Percentiles rank a stretch among this genome's conserved stretches.
Conservation (phyloP, 1,140 invertebrate species). For the Heliothis subflexa region DNA sequence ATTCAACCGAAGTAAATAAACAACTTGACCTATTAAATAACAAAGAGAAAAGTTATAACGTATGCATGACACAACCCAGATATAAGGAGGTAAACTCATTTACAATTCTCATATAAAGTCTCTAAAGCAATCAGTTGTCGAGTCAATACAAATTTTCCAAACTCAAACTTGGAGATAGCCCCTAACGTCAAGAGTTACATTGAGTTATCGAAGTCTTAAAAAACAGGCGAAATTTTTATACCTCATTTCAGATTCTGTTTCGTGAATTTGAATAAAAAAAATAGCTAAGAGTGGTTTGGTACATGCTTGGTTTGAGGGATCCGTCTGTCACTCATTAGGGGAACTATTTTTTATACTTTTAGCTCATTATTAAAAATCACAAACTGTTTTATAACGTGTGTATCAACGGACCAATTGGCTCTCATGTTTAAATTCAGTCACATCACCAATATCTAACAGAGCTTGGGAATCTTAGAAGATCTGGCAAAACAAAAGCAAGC, state of each 20-base stretch:
- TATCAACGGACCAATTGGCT: too few species aligned
- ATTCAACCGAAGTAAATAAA: not conserved
- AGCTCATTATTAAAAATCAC: too few species aligned
- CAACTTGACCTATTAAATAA: conserved; percentile 11
- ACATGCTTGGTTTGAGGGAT: too few species aligned
- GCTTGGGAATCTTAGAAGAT: too few species aligned
- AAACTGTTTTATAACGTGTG: too few species aligned
- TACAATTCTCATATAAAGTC: conserved; percentile 38
- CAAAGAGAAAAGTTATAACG: conserved; percentile 32
- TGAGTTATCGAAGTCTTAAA: conserved; percentile 54
- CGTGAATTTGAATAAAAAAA: conserved; percentile 38
- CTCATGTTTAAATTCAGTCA: too few species aligned
- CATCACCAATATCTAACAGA: too few species aligned
- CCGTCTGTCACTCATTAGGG: too few species aligned
- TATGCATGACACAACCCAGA: conserved; percentile 11
- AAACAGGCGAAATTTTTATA: conserved; percentile 45
- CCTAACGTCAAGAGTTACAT: conserved; percentile 50
- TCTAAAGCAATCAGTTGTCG: conserved; percentile 52
- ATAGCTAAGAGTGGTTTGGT: not conserved
- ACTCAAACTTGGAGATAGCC: conserved; percentile 44
- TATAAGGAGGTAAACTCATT: conserved; percentile 44
- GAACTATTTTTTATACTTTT: too few species aligned
- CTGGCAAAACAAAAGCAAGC: too few species aligned
- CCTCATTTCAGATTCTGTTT: conserved; percentile 50
- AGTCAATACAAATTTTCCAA: conserved; percentile 50